These are phyloP conservation scores for Leptinotarsa defecta DNA, from an alignment of 1,140 invertebrate genomes.

Conservation along the genomic window DNA sequence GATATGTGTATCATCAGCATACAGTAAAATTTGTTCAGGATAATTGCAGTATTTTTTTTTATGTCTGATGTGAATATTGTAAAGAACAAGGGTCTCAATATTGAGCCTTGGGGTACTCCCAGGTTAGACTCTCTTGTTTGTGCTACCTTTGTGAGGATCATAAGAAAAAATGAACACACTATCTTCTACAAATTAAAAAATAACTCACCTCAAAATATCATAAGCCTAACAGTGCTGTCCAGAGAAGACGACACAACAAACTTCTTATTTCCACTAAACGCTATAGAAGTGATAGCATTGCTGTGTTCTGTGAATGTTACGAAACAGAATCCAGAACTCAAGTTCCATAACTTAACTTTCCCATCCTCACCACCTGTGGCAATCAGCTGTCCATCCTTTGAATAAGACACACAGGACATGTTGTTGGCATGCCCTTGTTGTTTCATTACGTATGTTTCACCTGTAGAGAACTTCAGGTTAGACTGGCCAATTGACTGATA, in stretches of 20 bases:
- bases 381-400: conserved; percentile 86
- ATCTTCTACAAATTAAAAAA: no score
- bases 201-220: conserved; percentile 77
- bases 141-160: no score
- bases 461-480: conserved; percentile 47
- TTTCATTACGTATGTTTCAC: conserved; percentile 96
- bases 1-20: no score
- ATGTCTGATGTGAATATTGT: no score
- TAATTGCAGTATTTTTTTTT: no score
- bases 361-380: conserved; percentile 94
- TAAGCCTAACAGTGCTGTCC: conserved; percentile 96
- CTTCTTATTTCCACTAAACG: conserved; percentile 89
- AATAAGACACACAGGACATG: conserved; percentile 88
- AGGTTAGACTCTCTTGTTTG: no score
- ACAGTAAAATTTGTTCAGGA: no score
- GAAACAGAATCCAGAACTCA: conserved; percentile 87
- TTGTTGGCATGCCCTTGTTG: conserved; percentile 93
- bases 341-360: conserved; percentile 97
- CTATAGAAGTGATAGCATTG: conserved; percentile 76
- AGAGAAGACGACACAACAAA: conserved; percentile 89
- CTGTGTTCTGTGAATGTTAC: conserved; percentile 93
- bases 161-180: no score
- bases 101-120: no score
- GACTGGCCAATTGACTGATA: no score
- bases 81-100: no score